Conservation (phyloP, 2,113 vertebrate species). For the Bos taurus region DNA sequence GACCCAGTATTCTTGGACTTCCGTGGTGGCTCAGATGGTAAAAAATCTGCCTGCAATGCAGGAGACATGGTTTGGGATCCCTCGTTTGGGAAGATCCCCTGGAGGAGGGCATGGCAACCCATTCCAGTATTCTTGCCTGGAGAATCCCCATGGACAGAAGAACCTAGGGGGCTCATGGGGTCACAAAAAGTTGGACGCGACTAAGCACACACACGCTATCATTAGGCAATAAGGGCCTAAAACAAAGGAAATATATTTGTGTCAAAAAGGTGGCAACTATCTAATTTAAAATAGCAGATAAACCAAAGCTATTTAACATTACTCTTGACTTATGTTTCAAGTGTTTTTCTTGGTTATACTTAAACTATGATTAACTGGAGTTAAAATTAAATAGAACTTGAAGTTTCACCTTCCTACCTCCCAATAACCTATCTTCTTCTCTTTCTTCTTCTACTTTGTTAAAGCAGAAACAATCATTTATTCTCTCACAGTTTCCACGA, state of each 20-base stretch:
- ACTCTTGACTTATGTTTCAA: neutral
- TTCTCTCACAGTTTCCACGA: neutral
- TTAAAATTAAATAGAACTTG: neutral
- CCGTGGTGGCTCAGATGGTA: fast-evolving
- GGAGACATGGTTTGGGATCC: neutral
- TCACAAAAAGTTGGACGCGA: fast-evolving
- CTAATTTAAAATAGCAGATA: neutral
- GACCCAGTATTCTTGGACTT: neutral
- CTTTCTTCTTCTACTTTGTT: neutral
- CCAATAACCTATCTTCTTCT: neutral
- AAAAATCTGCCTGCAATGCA: neutral
- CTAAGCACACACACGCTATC: neutral
- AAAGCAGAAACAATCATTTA: neutral
- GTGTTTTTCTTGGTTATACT: neutral
- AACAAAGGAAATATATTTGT: neutral
- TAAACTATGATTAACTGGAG: neutral
- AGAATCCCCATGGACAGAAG: neutral
- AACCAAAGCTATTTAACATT: neutral
- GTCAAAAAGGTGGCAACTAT: neutral
- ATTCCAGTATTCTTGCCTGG: neutral
- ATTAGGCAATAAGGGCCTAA: neutral
- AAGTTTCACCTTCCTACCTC: neutral
- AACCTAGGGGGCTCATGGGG: neutral
- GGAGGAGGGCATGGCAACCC: neutral
- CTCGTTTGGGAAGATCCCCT: neutral